phyloP scores from a whole-genome alignment of 2,888 invertebrate genomes.

The Sinodicranocentrus sp. region DNA sequence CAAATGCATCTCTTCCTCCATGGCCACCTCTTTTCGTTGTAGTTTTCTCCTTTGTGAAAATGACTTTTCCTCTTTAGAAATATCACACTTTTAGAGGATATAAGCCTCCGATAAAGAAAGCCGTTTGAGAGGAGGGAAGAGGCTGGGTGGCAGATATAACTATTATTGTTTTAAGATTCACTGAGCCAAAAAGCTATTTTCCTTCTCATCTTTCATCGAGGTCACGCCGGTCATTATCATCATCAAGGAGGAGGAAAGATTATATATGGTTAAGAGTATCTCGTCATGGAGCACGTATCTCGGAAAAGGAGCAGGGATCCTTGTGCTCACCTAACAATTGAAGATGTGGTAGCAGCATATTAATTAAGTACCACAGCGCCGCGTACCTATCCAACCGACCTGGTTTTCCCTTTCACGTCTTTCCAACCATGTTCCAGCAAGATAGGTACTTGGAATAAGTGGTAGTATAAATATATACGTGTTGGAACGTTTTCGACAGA shows the following conservation, averaged over 20 bases:
- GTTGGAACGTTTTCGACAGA: conserved; percentile 14
- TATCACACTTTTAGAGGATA: conserved; percentile 2
- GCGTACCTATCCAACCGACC: conserved; percentile 26
- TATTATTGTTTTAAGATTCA: conserved; percentile 61
- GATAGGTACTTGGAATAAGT: not conserved
- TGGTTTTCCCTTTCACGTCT: conserved; percentile 51
- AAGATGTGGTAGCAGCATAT: conserved; percentile 59
- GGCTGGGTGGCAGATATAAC: conserved; percentile 1
- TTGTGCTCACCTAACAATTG: conserved; percentile 56
- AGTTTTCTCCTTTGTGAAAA: not conserved
- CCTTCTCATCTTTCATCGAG: conserved; percentile 59
- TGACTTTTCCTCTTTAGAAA: not conserved
- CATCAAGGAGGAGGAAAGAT: conserved; percentile 18
- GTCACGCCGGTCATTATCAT: conserved; percentile 58
- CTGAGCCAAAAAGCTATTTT: conserved; percentile 54
- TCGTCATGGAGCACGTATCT: conserved; percentile 32
- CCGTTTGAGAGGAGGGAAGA: conserved; percentile 2
- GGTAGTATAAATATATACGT: not conserved
- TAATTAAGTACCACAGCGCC: conserved; percentile 51
- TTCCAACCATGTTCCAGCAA: not conserved
- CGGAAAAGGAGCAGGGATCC: conserved; percentile 36
- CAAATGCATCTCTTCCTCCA: too few species aligned
- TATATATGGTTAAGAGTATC: not conserved
- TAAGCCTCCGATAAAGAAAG: too few species aligned
- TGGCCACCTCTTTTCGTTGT: conserved; percentile 33